A percentile compares a stretch with the other conserved stretches of the same genome.
phyloP scores from a whole-genome alignment of 2,797 vertebrate species.

The Alectoris magna region DNA sequence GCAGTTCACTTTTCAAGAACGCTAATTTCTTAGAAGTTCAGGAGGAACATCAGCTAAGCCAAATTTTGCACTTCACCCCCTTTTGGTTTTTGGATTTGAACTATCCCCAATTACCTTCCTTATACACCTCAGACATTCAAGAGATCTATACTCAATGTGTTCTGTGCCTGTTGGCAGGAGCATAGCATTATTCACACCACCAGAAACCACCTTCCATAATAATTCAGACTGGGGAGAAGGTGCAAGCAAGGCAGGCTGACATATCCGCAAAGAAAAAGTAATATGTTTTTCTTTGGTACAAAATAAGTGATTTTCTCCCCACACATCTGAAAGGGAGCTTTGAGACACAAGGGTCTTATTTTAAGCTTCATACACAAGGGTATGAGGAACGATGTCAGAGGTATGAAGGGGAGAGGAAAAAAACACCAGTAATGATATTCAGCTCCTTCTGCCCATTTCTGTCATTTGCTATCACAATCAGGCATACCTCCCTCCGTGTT shows the following conservation, averaged over 20 bases:
- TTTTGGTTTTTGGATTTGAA: constrained; percentile 48
- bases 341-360: constrained; percentile 2
- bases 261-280: constrained; percentile 31
- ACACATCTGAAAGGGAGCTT: background rate
- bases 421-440: background rate
- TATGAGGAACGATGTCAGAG: background rate
- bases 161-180: constrained; percentile 49
- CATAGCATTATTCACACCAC: constrained; percentile 47
- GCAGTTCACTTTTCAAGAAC: constrained; percentile 59
- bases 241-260: background rate
- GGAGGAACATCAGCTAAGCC: background rate
- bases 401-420: accelerated
- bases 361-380: background rate
- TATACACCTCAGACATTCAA: constrained; percentile 24
- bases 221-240: constrained; percentile 41
- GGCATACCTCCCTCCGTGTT: background rate
- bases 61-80: constrained; percentile 5
- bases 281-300: background rate
- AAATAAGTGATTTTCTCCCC: background rate
- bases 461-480: background rate
- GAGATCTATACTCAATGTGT: constrained; percentile 46
- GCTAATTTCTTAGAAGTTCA: constrained; percentile 38
- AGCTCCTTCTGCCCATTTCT: background rate
- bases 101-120: background rate
- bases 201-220: constrained; percentile 48